phyloP scores from a whole-genome alignment of 2,797 vertebrate species.

The Protonibea diacanthus region DNA sequence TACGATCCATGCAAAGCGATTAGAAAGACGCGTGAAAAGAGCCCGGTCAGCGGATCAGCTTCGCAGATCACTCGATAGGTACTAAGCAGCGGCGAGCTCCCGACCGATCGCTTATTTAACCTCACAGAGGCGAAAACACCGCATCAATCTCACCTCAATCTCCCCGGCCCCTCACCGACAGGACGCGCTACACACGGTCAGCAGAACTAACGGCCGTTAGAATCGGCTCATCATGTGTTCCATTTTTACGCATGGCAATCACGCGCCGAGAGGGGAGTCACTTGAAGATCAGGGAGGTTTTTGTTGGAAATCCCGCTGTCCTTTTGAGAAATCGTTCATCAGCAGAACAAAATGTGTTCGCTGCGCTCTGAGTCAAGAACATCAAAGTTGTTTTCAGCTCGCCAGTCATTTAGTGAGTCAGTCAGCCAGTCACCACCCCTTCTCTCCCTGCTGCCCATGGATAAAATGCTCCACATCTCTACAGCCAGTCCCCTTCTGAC shows the following conservation, averaged over 20 bases:
- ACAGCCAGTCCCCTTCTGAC: slow-evolving; percentile 50
- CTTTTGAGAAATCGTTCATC: slow-evolving; percentile 27
- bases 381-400: slow-evolving; percentile 68
- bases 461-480: slow-evolving; percentile 29
- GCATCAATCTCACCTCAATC: slow-evolving; percentile 69
- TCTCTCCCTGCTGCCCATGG: slow-evolving; percentile 21
- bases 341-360: slow-evolving; percentile 5
- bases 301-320: slow-evolving; percentile 21
- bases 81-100: slow-evolving; percentile 50
- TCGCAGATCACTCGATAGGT: slow-evolving; percentile 65
- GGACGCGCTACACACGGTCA: slow-evolving; percentile 30
- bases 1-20: slow-evolving; percentile 64
- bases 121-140: slow-evolving; percentile 57
- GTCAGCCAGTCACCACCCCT: slow-evolving; percentile 34
- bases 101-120: slow-evolving; percentile 75
- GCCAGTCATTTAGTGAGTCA: slow-evolving; percentile 36
- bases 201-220: slow-evolving; percentile 3
- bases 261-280: slow-evolving; percentile 15
- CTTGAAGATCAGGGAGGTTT: slow-evolving; percentile 29
- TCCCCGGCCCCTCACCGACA: slow-evolving; percentile 7
- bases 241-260: slow-evolving; percentile 62
- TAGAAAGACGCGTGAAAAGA: slow-evolving; percentile 58
- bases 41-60: slow-evolving; percentile 73
- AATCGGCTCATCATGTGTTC: slow-evolving; percentile 16
- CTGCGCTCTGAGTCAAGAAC: slow-evolving; percentile 36